Evolutionary conservation across 2,888 invertebrate species (phyloP).

Genomic region (Folsomia manolachei): DNA sequence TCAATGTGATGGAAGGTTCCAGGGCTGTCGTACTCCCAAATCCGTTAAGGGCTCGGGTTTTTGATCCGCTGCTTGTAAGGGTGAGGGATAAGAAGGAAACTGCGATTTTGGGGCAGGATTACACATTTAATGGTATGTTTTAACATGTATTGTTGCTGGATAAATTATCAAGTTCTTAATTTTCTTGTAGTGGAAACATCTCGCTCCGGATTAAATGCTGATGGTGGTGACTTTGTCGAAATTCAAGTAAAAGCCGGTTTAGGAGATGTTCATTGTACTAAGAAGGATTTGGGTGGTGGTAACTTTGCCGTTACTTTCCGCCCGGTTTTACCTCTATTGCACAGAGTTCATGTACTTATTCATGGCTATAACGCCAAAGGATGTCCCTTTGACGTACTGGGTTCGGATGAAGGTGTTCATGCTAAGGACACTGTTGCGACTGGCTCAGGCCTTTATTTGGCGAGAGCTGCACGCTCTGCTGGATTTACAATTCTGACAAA

Average conservation of each 20-base stretch:
- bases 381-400: constrained; percentile 49
- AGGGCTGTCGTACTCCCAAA: constrained; percentile 64
- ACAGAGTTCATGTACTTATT: constrained; percentile 79
- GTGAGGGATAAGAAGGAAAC: constrained; percentile 73
- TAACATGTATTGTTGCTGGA: neutral
- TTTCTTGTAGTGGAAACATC: constrained; percentile 64
- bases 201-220: constrained; percentile 66
- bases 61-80: constrained; percentile 67
- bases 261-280: constrained; percentile 74
- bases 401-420: constrained; percentile 46
- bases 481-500: constrained; percentile 51
- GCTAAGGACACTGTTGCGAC: constrained; percentile 48
- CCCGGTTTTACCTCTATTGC: constrained; percentile 81
- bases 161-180: constrained; percentile 1
- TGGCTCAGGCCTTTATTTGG: constrained; percentile 48
- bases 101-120: constrained; percentile 71
- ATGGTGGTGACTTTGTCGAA: constrained; percentile 67
- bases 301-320: constrained; percentile 82
- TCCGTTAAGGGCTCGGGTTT: constrained; percentile 64
- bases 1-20: constrained; percentile 65
- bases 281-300: constrained; percentile 68
- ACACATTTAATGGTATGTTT: constrained; percentile 63
- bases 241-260: constrained; percentile 79
- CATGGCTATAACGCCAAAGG: constrained; percentile 71
- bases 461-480: constrained; percentile 44